phyloP scores from a whole-genome alignment of 2,888 invertebrate genomes.

The Tortricodes alternella region DNA sequence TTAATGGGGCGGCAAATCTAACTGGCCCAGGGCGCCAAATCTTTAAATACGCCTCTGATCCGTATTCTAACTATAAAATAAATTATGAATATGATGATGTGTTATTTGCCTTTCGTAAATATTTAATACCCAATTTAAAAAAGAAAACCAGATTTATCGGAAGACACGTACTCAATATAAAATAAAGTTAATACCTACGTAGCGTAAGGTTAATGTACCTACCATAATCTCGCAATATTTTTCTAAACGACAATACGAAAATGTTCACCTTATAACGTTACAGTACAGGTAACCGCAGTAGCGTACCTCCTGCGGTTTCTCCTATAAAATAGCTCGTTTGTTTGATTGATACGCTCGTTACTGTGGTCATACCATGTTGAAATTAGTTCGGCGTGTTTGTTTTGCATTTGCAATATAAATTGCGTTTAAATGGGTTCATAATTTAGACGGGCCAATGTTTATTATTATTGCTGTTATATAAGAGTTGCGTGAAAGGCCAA shows the following conservation, averaged over 20 bases:
- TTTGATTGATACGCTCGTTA: slow-evolving; percentile 12
- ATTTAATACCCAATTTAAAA: too few species aligned
- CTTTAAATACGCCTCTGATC: too few species aligned
- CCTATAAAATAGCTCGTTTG: not conserved
- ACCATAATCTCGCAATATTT: not conserved
- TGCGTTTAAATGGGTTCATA: slow-evolving; percentile 1
- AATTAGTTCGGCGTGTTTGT: slow-evolving; percentile 13
- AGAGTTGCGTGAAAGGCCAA: not conserved
- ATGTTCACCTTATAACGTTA: slow-evolving; percentile 9
- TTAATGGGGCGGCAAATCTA: too few species aligned
- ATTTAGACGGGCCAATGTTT: not conserved
- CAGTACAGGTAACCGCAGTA: slow-evolving; percentile 22
- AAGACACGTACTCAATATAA: too few species aligned
- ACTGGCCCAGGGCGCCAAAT: too few species aligned
- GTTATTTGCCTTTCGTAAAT: too few species aligned
- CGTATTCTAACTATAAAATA: too few species aligned
- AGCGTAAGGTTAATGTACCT: not conserved
- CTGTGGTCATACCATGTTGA: slow-evolving; percentile 9
- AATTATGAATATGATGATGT: too few species aligned
- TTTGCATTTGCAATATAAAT: slow-evolving; percentile 1
- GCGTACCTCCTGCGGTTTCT: slow-evolving; percentile 19
- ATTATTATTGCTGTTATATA: not conserved
- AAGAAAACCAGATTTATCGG: too few species aligned
- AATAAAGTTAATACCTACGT: not conserved
- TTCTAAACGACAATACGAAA: not conserved